phyloP scores from a whole-genome alignment of 92 coral and sea anemone genomes.

The Parazoanthus darwini region DNA sequence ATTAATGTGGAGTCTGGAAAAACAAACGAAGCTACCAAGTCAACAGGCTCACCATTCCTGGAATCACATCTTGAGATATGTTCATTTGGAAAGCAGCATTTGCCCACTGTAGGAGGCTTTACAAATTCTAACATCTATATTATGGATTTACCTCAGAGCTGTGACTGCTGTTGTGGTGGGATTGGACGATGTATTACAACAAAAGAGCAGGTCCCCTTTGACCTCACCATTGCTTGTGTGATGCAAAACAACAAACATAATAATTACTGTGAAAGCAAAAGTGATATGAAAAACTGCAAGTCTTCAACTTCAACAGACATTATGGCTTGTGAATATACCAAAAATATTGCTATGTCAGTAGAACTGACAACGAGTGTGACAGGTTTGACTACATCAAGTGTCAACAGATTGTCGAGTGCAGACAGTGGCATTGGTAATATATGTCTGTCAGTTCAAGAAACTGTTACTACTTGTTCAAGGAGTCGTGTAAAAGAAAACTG shows the following conservation, averaged over 20 bases:
- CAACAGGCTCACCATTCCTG: neutral
- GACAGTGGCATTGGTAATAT: neutral
- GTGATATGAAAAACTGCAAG: neutral
- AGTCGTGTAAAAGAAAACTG: neutral
- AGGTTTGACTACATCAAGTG: neutral
- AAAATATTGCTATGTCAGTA: neutral
- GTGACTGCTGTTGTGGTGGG: constrained; percentile 3
- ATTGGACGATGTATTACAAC: neutral
- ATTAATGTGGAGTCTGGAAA: neutral
- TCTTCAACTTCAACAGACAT: neutral
- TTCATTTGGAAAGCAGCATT: neutral
- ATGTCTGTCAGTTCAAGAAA: neutral
- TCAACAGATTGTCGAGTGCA: neutral
- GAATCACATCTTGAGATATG: neutral
- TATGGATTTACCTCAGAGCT: constrained; percentile 10
- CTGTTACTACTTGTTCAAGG: neutral
- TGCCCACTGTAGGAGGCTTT: neutral
- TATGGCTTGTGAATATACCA: constrained; percentile 9
- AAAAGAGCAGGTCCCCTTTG: neutral
- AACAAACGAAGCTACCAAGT: neutral
- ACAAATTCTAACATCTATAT: constrained; percentile 5
- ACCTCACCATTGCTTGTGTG: neutral
- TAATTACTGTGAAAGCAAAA: neutral
- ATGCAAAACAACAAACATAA: neutral
- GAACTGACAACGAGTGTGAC: neutral